Conservation (phyloP, 1,140 invertebrate genomes). For the Bactericera cockerelli region DNA sequence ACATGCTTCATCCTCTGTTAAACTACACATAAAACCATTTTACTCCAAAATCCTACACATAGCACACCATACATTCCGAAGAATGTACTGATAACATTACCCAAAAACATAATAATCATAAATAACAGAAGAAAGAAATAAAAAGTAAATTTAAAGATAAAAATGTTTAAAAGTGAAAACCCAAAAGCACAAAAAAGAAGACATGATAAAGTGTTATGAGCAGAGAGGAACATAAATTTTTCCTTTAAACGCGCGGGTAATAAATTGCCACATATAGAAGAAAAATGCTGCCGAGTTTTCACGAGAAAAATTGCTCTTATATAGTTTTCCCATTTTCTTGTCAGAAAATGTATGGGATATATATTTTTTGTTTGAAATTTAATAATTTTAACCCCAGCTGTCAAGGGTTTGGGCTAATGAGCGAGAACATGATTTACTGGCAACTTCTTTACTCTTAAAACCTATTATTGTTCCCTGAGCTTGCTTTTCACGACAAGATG, state of each 20-base stretch:
- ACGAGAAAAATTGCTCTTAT: conserved; percentile 7
- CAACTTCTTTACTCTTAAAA: not conserved
- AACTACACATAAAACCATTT: too few species aligned
- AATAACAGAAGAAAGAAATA: conserved; percentile 9
- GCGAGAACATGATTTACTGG: not conserved
- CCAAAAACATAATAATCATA: conserved; percentile 8
- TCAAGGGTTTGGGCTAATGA: not conserved
- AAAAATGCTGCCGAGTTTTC: conserved; percentile 7
- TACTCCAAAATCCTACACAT: too few species aligned
- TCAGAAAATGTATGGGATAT: not conserved
- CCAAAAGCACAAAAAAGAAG: conserved; percentile 6
- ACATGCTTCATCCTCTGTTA: too few species aligned
- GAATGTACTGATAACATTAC: not conserved
- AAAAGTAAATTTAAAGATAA: conserved; percentile 9
- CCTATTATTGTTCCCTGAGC: too few species aligned
- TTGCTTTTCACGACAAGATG: too few species aligned
- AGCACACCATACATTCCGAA: too few species aligned
- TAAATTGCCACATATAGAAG: conserved; percentile 9
- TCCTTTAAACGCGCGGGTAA: conserved; percentile 7
- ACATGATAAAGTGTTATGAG: conserved; percentile 9
- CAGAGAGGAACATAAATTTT: conserved; percentile 7
- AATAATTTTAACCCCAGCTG: conserved; percentile 7
- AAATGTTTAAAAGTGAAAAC: conserved; percentile 9
- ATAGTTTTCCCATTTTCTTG: conserved; percentile 8
- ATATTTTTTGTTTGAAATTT: conserved; percentile 4